Percentiles rank a stretch among this genome's conserved stretches.
Conservation (phyloP, 2,113 vertebrate genomes). For the Pelusios castaneus region DNA sequence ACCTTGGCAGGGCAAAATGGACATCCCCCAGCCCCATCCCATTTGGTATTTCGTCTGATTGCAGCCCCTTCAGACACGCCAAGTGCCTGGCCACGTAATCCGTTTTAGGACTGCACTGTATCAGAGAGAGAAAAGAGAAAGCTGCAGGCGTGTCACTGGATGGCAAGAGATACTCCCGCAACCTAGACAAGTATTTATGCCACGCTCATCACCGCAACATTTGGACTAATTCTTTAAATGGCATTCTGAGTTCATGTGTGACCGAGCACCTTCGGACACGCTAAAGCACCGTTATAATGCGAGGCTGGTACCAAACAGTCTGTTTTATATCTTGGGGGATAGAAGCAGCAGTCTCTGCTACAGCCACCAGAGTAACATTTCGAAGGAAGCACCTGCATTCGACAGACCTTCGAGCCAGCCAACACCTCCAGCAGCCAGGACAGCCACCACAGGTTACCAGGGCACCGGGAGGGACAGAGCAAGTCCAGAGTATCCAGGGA, state of each 20-base stretch:
- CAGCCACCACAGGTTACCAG: constrained; percentile 9
- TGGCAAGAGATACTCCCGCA: background rate
- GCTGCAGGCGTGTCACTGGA: background rate
- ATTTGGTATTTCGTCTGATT: background rate
- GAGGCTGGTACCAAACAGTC: background rate
- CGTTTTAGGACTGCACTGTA: background rate
- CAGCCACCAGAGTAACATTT: background rate
- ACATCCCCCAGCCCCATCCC: background rate
- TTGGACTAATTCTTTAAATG: background rate
- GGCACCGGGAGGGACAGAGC: constrained; percentile 25
- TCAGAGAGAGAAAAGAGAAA: background rate
- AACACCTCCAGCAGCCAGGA: constrained; percentile 1
- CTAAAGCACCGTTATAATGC: background rate
- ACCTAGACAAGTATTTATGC: background rate
- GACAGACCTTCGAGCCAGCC: background rate
- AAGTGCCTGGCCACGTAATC: background rate
- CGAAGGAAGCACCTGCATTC: background rate
- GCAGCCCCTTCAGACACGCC: background rate
- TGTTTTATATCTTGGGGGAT: background rate
- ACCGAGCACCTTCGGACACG: background rate
- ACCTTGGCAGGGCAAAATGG: background rate
- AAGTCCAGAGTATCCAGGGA: constrained; percentile 35
- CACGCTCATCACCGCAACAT: background rate
- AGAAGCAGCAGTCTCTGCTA: background rate
- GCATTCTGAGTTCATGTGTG: background rate